phyloP scores from a whole-genome alignment of 2,113 vertebrate species.

The Trichechus manatus region DNA sequence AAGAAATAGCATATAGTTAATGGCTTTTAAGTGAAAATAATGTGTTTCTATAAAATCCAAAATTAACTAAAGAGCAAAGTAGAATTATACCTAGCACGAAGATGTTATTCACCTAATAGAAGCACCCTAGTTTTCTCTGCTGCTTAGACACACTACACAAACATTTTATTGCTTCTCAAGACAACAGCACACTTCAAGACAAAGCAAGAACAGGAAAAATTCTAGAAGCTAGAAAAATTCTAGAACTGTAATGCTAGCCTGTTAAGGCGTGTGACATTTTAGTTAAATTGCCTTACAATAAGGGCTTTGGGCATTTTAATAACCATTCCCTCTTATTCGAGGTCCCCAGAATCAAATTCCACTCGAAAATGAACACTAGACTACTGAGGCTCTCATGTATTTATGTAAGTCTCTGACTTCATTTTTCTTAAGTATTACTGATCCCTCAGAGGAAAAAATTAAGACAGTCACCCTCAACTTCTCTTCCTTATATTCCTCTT shows the following conservation, averaged over 20 bases:
- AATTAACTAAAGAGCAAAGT: constrained; percentile 13
- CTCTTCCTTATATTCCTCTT: constrained; percentile 55
- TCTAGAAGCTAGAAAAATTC: neutral
- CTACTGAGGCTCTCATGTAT: neutral
- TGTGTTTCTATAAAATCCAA: neutral
- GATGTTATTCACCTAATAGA: neutral
- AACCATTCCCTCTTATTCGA: neutral
- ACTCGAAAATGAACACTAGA: neutral
- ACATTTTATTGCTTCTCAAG: neutral
- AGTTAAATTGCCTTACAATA: neutral
- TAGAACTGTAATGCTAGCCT: neutral
- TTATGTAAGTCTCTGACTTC: constrained; percentile 32
- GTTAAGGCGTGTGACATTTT: neutral
- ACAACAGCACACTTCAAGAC: neutral
- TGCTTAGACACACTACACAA: neutral
- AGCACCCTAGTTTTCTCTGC: neutral
- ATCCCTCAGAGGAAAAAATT: constrained; percentile 66
- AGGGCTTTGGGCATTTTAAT: neutral
- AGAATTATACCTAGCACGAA: constrained; percentile 21
- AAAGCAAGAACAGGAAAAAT: neutral
- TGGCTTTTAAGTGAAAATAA: neutral
- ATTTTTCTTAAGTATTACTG: constrained; percentile 63
- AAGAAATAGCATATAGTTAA: neutral
- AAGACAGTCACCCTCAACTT: constrained; percentile 66
- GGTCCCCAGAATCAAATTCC: constrained; percentile 7